phyloP scores from a whole-genome alignment of 2,888 invertebrate genomes.

The Bembecia ichneumoniformis region DNA sequence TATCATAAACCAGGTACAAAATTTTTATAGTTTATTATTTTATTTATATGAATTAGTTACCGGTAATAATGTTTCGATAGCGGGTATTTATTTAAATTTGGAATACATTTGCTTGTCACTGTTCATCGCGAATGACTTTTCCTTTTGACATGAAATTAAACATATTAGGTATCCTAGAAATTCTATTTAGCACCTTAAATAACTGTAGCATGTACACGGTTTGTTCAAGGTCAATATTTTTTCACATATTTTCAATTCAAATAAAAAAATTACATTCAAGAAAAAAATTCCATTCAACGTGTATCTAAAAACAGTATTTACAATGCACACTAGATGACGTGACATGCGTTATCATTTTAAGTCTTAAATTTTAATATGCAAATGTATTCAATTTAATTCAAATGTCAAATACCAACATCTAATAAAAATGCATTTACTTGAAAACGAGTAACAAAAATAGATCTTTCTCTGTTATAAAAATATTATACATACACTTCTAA shows the following conservation, averaged over 20 bases:
- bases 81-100: background rate
- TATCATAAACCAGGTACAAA: conserved; percentile 69
- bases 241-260: too few species aligned
- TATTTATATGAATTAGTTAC: conserved; percentile 14
- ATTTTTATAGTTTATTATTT: conserved; percentile 46
- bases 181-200: too few species aligned
- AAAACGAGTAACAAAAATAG: conserved; percentile 69
- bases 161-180: background rate
- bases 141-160: too few species aligned
- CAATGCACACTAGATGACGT: too few species aligned
- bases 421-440: conserved; percentile 41
- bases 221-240: too few species aligned
- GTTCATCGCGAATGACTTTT: background rate
- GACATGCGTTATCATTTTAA: background rate
- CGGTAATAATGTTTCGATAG: background rate
- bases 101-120: background rate
- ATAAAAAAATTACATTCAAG: too few species aligned
- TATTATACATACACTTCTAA: conserved; percentile 49
- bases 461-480: conserved; percentile 41
- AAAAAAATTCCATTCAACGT: too few species aligned
- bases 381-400: background rate
- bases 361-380: background rate
- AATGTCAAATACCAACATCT: conserved; percentile 19
- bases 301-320: too few species aligned
- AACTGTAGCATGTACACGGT: too few species aligned